A percentile compares a stretch with the other conserved stretches of the same genome.
phyloP scores from a whole-genome alignment of 2,797 vertebrate species.

The Anolis apletophallus region DNA sequence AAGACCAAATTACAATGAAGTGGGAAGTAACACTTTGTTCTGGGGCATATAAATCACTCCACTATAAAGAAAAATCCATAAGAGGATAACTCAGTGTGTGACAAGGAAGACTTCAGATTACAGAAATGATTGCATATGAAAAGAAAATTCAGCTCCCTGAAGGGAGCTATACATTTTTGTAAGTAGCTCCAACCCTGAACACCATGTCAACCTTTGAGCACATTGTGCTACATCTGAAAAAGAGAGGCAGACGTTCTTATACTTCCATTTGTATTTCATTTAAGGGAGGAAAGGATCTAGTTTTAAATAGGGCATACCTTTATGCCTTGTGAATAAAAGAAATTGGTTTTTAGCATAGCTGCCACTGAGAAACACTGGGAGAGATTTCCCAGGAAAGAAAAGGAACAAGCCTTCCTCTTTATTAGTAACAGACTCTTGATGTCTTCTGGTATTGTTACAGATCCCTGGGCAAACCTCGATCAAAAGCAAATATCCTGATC shows the following conservation, averaged over 20 bases:
- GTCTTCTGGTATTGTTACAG: constrained; percentile 26
- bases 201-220: constrained; percentile 29
- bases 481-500: constrained; percentile 51
- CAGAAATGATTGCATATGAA: constrained; percentile 30
- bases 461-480: constrained; percentile 43
- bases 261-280: constrained; percentile 38
- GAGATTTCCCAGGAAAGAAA: constrained; percentile 35
- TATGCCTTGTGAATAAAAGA: constrained; percentile 45
- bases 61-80: constrained; percentile 41
- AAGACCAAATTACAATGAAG: constrained; percentile 38
- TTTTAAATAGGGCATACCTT: constrained; percentile 40
- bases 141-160: constrained; percentile 30
- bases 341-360: constrained; percentile 40
- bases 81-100: constrained; percentile 20
- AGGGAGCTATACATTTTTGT: constrained; percentile 27
- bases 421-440: constrained; percentile 48
- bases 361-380: constrained; percentile 38
- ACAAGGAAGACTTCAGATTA: constrained; percentile 32
- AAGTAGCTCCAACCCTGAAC: constrained; percentile 41
- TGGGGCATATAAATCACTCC: constrained; percentile 16
- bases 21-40: constrained; percentile 42
- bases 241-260: constrained; percentile 24
- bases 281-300: constrained; percentile 32
- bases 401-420: not conserved
- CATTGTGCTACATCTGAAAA: constrained; percentile 39